Conservation (phyloP, 2,797 vertebrate species). For the Denticeps clupeoides region DNA sequence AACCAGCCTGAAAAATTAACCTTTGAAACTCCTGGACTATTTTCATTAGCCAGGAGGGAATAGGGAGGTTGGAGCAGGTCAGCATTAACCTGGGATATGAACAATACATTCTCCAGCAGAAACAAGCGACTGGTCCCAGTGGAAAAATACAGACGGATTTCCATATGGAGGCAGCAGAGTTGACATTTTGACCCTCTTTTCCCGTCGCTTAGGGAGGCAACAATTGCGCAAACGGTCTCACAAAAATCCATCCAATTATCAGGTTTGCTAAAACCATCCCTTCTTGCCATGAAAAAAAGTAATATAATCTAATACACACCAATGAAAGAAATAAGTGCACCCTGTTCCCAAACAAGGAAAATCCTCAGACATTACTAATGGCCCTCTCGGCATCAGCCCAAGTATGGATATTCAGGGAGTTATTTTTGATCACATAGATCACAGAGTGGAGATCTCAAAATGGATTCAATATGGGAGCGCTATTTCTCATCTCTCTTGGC, state of each 20-base stretch:
- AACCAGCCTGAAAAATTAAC: constrained; percentile 35
- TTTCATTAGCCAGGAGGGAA: constrained; percentile 45
- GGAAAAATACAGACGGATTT: constrained; percentile 29
- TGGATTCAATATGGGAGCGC: constrained; percentile 31
- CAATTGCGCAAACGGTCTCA: too few species aligned
- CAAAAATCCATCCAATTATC: too few species aligned
- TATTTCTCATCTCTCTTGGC: constrained; percentile 3
- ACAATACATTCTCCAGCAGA: constrained; percentile 17
- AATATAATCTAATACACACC: too few species aligned
- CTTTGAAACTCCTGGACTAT: constrained; percentile 25
- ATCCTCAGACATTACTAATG: constrained; percentile 41
- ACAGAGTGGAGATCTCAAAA: constrained; percentile 31
- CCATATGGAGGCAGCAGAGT: constrained; percentile 31
- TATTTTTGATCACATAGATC: constrained; percentile 46
- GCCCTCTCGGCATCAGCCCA: constrained; percentile 34
- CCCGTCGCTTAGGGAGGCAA: constrained; percentile 6
- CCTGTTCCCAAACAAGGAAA: background rate
- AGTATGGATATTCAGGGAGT: constrained; percentile 23
- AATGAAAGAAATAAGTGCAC: background rate
- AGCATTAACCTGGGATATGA: background rate
- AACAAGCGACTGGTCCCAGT: constrained; percentile 25
- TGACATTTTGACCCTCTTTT: background rate
- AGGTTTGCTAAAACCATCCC: constrained; percentile 16
- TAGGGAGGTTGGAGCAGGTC: constrained; percentile 37
- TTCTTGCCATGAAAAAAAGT: constrained; percentile 31